Evolutionary conservation across 2,113 vertebrate species (phyloP).

Genomic region (Tichodroma muraria): DNA sequence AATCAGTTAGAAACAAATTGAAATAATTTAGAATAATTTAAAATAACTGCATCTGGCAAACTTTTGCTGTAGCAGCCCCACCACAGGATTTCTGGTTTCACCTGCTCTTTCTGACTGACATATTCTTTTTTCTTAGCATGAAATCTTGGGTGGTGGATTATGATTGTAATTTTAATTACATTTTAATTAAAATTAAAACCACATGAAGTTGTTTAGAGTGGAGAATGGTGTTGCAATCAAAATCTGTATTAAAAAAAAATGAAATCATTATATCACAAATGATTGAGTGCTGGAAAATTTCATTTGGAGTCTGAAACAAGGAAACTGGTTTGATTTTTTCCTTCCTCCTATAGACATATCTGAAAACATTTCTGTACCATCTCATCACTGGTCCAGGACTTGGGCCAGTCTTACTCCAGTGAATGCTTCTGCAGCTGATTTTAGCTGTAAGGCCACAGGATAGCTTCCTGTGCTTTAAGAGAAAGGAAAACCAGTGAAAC

Average conservation of each 20-base stretch:
- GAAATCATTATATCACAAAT: background rate
- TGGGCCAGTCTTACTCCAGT: background rate
- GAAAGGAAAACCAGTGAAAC: background rate
- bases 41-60: constrained; percentile 49
- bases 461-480: background rate
- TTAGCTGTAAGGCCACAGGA: background rate
- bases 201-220: background rate
- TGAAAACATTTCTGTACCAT: background rate
- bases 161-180: constrained; percentile 30
- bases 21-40: constrained; percentile 49
- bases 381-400: too few relatives aligned
- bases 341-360: background rate
- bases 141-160: constrained; percentile 14
- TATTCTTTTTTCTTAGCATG: constrained; percentile 29
- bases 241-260: background rate
- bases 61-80: background rate
- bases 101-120: constrained; percentile 22
- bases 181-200: constrained; percentile 58
- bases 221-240: background rate
- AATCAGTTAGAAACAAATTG: constrained; percentile 49
- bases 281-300: background rate
- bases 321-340: background rate
- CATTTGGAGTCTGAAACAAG: background rate
- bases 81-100: constrained; percentile 37
- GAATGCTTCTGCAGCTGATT: background rate